A percentile compares a stretch with the other conserved stretches of the same genome.
Evolutionary conservation across 30 jellyfish, hydroid and myxozoan species (phyloP).

Genomic region (Nemopilema nomurai): DNA sequence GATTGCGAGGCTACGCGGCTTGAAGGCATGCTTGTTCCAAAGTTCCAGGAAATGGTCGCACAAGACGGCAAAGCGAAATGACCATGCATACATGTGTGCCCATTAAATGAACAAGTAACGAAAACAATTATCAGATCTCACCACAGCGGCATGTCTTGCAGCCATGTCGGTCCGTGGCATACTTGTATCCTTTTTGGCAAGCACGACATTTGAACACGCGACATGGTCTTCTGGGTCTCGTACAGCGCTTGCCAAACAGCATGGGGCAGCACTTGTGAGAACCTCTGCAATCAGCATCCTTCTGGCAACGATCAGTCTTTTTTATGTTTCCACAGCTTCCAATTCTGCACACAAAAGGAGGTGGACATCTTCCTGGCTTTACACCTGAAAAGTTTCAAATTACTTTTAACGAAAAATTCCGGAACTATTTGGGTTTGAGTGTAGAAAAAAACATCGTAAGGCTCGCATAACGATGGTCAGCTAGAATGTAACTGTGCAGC

Average conservation of each 20-base stretch:
- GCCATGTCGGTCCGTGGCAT: not conserved
- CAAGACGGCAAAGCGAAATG: no score
- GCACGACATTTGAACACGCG: slow-evolving; percentile 27
- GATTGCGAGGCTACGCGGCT: no score
- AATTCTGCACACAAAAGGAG: not conserved
- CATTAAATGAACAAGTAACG: not conserved
- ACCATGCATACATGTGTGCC: no score
- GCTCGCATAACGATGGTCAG: not conserved
- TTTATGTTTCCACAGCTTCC: not conserved
- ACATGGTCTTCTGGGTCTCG: slow-evolving; percentile 12
- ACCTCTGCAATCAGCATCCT: slow-evolving; percentile 7
- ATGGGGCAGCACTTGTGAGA: slow-evolving; percentile 17
- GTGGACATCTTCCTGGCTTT: slow-evolving; percentile 32
- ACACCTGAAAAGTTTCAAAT: not conserved
- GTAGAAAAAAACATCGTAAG: not conserved
- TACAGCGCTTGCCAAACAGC: slow-evolving; percentile 12
- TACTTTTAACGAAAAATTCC: no score
- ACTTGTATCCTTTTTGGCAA: slow-evolving; percentile 17
- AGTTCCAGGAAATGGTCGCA: no score
- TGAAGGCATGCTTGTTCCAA: no score
- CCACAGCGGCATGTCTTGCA: slow-evolving; percentile 23
- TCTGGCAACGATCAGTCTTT: slow-evolving; percentile 17
- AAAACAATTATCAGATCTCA: not conserved
- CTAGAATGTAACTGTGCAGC: not conserved
- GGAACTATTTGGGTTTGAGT: no score